A percentile compares a stretch with the other conserved stretches of the same genome.
These are phyloP conservation scores for Rhyacichthys aspro DNA, from an alignment of 2,797 vertebrate species.

Conservation along the genomic window DNA sequence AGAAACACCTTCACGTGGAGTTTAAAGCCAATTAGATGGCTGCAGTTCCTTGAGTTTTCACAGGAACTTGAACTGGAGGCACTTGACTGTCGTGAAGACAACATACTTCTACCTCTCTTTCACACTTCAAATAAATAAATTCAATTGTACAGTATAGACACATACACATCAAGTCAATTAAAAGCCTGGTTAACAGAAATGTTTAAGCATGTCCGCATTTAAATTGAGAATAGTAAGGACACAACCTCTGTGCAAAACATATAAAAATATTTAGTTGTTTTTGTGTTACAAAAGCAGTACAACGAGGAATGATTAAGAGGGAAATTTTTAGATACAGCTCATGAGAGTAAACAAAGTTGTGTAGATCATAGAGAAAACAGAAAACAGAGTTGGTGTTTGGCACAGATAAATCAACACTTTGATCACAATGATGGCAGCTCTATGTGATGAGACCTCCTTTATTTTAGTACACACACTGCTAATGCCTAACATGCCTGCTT, in stretches of 20 bases:
- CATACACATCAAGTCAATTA: constrained; percentile 12
- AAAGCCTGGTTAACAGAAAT: constrained; percentile 1
- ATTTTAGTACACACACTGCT: constrained; percentile 20
- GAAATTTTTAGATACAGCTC: constrained; percentile 48
- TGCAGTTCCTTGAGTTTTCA: constrained; percentile 33
- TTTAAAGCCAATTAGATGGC: constrained; percentile 54
- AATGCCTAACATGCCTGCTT: constrained; percentile 48
- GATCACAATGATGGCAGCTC: constrained; percentile 55
- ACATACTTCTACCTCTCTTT: constrained; percentile 10
- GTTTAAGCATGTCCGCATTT: constrained; percentile 5
- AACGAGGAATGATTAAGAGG: constrained; percentile 35
- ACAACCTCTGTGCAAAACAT: constrained; percentile 18
- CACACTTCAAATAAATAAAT: constrained; percentile 17
- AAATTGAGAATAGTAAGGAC: constrained; percentile 29
- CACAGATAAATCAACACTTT: constrained; percentile 70
- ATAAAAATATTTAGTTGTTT: constrained; percentile 7
- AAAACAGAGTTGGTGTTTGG: constrained; percentile 48
- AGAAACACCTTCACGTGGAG: constrained; percentile 66
- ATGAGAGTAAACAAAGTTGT: constrained; percentile 59
- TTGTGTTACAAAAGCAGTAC: constrained; percentile 24
- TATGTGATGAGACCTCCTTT: constrained; percentile 45
- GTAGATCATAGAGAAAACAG: constrained; percentile 41
- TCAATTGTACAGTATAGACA: constrained; percentile 14
- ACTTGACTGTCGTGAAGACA: constrained; percentile 7
- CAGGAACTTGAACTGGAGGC: constrained; percentile 23